Percentiles rank a stretch among this genome's conserved stretches.
Conservation (phyloP, 2,797 vertebrate species). For the Jordanella pulchra region DNA sequence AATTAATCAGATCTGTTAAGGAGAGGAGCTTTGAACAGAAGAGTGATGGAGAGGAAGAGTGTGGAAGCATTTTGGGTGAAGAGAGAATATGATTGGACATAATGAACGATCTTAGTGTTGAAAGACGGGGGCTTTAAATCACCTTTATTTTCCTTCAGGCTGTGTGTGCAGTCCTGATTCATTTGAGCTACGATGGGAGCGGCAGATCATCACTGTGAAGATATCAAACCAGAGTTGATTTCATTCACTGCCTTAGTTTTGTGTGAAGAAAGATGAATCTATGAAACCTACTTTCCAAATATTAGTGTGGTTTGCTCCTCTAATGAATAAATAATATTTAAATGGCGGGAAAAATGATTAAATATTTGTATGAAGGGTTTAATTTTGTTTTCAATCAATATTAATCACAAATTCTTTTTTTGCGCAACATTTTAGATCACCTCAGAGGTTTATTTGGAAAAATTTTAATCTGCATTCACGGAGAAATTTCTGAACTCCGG, state of each 20-base stretch:
- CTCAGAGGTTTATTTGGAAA: no score
- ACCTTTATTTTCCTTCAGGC: constrained; percentile 3
- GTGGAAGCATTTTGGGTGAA: constrained; percentile 25
- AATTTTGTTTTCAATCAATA: not conserved
- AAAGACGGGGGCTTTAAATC: constrained; percentile 12
- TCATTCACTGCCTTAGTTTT: not conserved
- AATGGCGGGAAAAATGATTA: no score
- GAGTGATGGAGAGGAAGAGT: constrained; percentile 1
- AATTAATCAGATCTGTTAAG: constrained; percentile 49
- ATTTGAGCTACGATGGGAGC: not conserved
- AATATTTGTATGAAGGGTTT: not conserved
- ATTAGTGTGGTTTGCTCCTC: not conserved
- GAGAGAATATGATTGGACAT: constrained; percentile 41
- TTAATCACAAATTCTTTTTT: no score
- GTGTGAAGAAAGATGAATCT: not conserved
- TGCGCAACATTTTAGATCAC: no score
- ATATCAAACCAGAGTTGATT: not conserved
- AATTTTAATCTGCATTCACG: no score
- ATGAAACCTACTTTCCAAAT: not conserved
- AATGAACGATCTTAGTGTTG: constrained; percentile 16
- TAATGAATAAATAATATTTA: not conserved
- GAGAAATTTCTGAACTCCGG: no score
- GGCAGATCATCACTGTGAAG: not conserved
- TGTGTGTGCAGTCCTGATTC: not conserved
- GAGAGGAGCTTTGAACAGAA: constrained; percentile 33